Evolutionary conservation across 2,113 vertebrate genomes (phyloP), one percentile per base, ranked within the genome.

Genomic region (Ictidomys tridecemlineatus): DNA sequence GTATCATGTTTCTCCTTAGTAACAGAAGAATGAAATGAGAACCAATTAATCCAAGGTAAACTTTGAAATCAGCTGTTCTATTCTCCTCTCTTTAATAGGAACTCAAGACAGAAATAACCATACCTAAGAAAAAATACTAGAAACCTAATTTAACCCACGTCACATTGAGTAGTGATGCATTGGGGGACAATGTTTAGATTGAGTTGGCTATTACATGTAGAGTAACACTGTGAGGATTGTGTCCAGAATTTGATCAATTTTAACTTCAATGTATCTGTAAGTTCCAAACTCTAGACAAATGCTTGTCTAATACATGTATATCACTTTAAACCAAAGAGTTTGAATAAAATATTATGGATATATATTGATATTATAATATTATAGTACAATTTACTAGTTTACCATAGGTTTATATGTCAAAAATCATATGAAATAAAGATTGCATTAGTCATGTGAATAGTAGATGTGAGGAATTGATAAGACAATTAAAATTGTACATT

Each of bases 1-100:
- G 30, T 13, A 80, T 85, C 58, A 63, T 73, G 42, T 51, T 96
- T 91, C 69, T 94, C 78, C 53, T 80, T 76, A 34, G 48, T 85
- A 70, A 92, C 73, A 65, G 53, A 79, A 95, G 28, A 16, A n/a
- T 84, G 53, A 88, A 85, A 70, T 51, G 53, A 92, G 67, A 95
- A 72, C 10, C 37, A 86, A 61, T 94, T 96, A 96, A 92, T 53
- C 24, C 65, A 80, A 61, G 85, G 45, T 95, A 79, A 89, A 93
- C 42, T 96, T 91, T 85, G 73, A 95, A 97, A 90, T 79, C 42
- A 80, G 69, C 10, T 58, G 30, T 91, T 37, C 72, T 58, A 65
- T 51, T 13, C 14, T 77, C 24, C 10, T 67, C 56, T 86, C 42
- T 94, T 87, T 91, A 92, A 80, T 56, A 90, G 45, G 37, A 89